Evolutionary conservation across 2,797 vertebrate genomes (phyloP), one percentile per base, ranked within the genome.

Genomic region (Sciurus vulgaris): DNA sequence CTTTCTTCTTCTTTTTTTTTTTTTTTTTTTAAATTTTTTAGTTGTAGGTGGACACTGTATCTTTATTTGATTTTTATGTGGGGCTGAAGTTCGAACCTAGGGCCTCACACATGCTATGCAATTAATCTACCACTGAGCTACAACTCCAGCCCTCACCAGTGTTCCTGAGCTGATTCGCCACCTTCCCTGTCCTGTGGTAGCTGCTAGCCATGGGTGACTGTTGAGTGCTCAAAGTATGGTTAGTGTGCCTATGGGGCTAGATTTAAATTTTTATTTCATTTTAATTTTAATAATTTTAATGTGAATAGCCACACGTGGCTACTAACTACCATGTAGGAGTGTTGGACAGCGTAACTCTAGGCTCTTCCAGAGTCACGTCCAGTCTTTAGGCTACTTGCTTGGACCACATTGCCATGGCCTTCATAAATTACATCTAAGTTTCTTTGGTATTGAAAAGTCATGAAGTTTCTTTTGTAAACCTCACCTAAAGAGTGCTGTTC

Each of bases 241-340:
- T n/a, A 20, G 24, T 70, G 51, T 28, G 24, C 49, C 65, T 28
- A 7, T n/a, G 35, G 59, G 51, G 26, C 9, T 33, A 41, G 33
- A 6, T 91, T 69, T 78, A 7, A 22, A 7, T 7, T 78, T 69
- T 49, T 3, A 41, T 30, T 90, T 28, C 28, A 20, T n/a, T 61
- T 67, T 56, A 41, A 67, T 79, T 44, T 10, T 56, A 56, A 56
- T 56, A 56, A 51, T 51, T 38, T 63, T 15, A 59, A 26, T 59
- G 5, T 15, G 6, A 35, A 30, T 24, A 22, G 74, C 67, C 20
- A 4, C 51, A 18, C 0, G 51, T 51, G 59, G 41, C 41, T 30
- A 28, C 38, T 38, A 30, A 3, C 56, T 70, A 0, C 70, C 11
- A 0, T 20, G 13, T 7, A 30, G 20, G 56, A 10, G 0, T n/a